phyloP scores from a whole-genome alignment of 2,113 vertebrate genomes.

The Scopus umbretta region DNA sequence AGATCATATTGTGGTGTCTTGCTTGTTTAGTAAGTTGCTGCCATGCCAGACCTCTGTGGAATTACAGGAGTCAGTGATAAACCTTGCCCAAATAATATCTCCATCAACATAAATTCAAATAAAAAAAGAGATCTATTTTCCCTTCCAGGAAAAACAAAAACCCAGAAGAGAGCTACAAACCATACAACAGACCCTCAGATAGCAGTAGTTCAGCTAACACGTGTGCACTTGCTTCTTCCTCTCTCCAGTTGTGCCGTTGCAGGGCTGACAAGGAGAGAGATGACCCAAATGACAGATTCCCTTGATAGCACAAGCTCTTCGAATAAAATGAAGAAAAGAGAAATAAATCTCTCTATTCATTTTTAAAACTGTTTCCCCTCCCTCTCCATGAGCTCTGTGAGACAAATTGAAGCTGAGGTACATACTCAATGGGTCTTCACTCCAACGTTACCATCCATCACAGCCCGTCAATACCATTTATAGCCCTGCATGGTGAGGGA shows the following conservation, averaged over 20 bases:
- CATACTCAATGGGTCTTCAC: background rate
- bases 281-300: background rate
- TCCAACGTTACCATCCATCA: fast-evolving
- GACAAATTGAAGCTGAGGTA: background rate
- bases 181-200: fast-evolving
- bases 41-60: background rate
- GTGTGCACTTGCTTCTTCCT: background rate
- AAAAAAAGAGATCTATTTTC: background rate
- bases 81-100: background rate
- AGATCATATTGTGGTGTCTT: background rate
- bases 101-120: background rate
- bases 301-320: background rate
- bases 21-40: background rate
- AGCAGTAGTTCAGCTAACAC: background rate
- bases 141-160: background rate
- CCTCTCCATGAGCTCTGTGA: background rate
- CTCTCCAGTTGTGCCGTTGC: fast-evolving
- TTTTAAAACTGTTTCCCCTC: slow-evolving; percentile 19
- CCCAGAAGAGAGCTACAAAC: background rate
- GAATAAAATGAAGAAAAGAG: background rate
- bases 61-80: background rate
- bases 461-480: background rate
- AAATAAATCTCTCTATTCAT: background rate
- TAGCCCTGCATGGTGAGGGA: fast-evolving
- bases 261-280: background rate